Base-by-base conservation (phyloP, 1,140 invertebrate genomes). In the Orius insidiosus region DNA sequence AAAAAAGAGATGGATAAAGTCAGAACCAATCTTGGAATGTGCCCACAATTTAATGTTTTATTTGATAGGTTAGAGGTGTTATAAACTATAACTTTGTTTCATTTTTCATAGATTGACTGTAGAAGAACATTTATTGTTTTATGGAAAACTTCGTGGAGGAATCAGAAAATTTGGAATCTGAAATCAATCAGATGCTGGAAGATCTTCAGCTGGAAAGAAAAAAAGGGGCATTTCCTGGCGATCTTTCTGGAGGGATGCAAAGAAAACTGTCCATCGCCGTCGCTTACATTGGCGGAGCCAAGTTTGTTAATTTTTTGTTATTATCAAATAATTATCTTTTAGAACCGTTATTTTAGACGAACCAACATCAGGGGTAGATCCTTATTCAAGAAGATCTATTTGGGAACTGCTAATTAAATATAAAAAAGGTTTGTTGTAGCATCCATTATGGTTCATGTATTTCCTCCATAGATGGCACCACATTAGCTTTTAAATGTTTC, bases 11-110 rank as follows among this genome's bases (percentile, higher is more conserved):
- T 70, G 41, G 55, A 63, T 5, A 53, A 30, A 31, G 61, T 68
- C 47, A 63, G 76, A 47, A 63, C 64, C 7, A 71, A 70, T 59
- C 62, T 85, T 2, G 82, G 83, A 5, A 61, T 85, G 35, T 98
- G 94, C 63, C 93, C 92, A 6, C 94, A 98, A 62, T 87, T 95
- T 59, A 89, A 97, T 63, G 82, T 96, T 51, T 68, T 97, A 1
- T 95, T 96, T 60, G 79, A 88, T 46, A 79, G 85, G 52, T 53
- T 43, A 40, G 43, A 32, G 5, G 19, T 31, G 37, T 15, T 31
- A n/a, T 24, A 11, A 32, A 15, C 35, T 15, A 36, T 4, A 36
- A 9, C 6, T n/a, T 33, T 11, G 35, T 36, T 36, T 36, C n/a
- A 7, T 6, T 33, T 7, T 33, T 33, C 32, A 9, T 36, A 53